Base-by-base conservation (phyloP, 2,113 vertebrate genomes). In the Scartelaos histophorus region DNA sequence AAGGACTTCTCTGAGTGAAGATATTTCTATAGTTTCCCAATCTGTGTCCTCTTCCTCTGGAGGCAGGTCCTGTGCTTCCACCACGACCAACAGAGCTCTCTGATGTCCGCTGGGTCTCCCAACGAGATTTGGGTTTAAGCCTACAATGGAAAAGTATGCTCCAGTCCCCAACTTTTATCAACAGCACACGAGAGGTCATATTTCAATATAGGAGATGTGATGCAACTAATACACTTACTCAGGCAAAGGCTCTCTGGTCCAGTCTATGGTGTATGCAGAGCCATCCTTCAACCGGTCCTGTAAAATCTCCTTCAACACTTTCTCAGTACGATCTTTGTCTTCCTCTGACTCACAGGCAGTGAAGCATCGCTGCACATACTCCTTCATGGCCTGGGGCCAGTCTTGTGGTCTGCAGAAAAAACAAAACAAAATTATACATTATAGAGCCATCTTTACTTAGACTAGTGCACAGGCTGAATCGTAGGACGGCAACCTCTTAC, bases 311-410 rank as follows among this genome's bases (percentile, higher is more conserved):
- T 98, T 98, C 21, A 98, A 92, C 54, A 96, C 91, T 66, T 96
- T 96, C 84, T 98, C 96, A 0, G 96, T 98, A 3, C 94, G 92
- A 83, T 98, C 96, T 75, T 98, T 98, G 88, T 97, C 96, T 66
- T 96, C 95, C 71, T 98, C 96, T 0, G 95, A 94, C 83, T 97
- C 96, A 5, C 96, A 98, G 43, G 96, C 96, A 0, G 96, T 95
- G 77, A 98, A 98, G 86, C 96, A 98, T 22, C 96, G 94, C 76
- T 98, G 95, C 43, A 98, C 96, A 0, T 97, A 98, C 67, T 97
- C 96, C 81, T 98, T 98, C 96, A 98, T 98, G 17, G 96, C 94
- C 83, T 95, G 95, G 0, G 96, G 96, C 96, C 96, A 98, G 65
- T 97, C 96, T 13, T 96, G 96, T 0, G 95, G 95, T 79, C 95